Percentiles rank a stretch among this genome's conserved stretches.
These are phyloP conservation scores for Heterocephalus glaber DNA, from an alignment of 2,113 vertebrate species.

Conservation along the genomic window DNA sequence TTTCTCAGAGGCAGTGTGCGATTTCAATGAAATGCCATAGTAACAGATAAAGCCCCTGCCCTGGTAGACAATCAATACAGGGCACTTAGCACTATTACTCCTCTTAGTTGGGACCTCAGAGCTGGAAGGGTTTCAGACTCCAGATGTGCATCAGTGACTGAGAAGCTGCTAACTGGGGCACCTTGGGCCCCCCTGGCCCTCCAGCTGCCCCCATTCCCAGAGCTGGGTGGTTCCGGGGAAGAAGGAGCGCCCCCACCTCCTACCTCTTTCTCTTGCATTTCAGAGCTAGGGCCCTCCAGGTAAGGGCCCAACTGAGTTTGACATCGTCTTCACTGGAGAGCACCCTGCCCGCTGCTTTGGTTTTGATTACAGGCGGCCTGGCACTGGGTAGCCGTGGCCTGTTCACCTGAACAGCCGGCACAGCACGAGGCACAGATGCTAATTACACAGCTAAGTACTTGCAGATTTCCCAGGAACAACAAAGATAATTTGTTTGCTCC, in stretches of 20 bases:
- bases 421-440: conserved; percentile 83
- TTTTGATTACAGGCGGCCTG: conserved; percentile 86
- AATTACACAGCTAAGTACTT: conserved; percentile 88
- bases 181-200: background rate
- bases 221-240: background rate
- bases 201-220: background rate
- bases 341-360: conserved; percentile 82
- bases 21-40: background rate
- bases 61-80: background rate
- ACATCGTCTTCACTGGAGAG: conserved; percentile 76
- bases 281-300: conserved; percentile 60
- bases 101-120: background rate
- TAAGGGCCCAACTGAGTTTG: conserved; percentile 81
- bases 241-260: background rate
- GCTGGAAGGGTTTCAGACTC: too few relatives aligned
- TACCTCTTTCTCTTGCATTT: background rate
- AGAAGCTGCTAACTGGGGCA: background rate
- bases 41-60: background rate
- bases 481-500: conserved; percentile 89
- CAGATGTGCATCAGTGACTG: background rate
- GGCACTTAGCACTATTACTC: background rate
- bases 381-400: conserved; percentile 79
- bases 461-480: conserved; percentile 88
- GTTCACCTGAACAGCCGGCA: conserved; percentile 84
- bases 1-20: background rate